Percentiles rank a stretch among this genome's conserved stretches.
Evolutionary conservation across 2,888 invertebrate species (phyloP).

Genomic region (Chloroclysta siterata): DNA sequence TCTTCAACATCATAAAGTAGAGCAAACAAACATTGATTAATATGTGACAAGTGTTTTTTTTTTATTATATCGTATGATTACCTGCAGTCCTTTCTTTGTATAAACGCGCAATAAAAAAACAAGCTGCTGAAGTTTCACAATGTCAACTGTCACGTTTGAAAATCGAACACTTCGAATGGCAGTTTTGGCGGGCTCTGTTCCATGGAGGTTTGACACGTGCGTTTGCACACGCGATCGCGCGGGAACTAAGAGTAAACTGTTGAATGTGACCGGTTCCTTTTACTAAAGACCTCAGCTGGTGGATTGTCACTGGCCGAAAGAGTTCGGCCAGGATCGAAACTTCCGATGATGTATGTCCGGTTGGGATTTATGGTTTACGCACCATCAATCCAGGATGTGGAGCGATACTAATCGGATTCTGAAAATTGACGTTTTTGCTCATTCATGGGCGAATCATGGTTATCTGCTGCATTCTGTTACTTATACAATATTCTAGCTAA

Average conservation of each 20-base stretch:
- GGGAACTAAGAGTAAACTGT: slow-evolving; percentile 57
- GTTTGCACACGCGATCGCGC: slow-evolving; percentile 61
- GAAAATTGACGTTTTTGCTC: slow-evolving; percentile 30
- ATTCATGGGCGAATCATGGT: slow-evolving; percentile 3
- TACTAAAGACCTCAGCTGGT: slow-evolving; percentile 62
- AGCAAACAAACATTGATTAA: slow-evolving; percentile 29
- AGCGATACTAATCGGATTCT: slow-evolving; percentile 37
- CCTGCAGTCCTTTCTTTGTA: slow-evolving; percentile 14
- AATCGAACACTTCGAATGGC: slow-evolving; percentile 50
- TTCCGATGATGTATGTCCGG: slow-evolving; percentile 79
- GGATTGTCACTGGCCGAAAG: slow-evolving; percentile 61
- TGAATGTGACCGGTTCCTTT: slow-evolving; percentile 62
- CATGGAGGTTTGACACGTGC: slow-evolving; percentile 56
- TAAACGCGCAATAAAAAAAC: slow-evolving; percentile 46
- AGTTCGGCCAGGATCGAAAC: slow-evolving; percentile 50
- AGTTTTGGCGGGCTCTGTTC: slow-evolving; percentile 61
- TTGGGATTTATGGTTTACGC: slow-evolving; percentile 53
- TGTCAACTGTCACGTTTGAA: slow-evolving; percentile 57
- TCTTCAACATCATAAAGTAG: slow-evolving; percentile 34
- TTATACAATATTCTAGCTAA: slow-evolving; percentile 13
- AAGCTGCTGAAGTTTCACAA: slow-evolving; percentile 57
- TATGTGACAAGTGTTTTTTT: background rate
- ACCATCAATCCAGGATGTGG: slow-evolving; percentile 33
- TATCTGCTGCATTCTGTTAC: slow-evolving; percentile 21
- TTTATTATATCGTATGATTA: slow-evolving; percentile 1